A percentile compares a stretch with the other conserved stretches of the same genome.
Evolutionary conservation across 2,113 vertebrate species (phyloP).

Genomic region (Rhizomys pruinosus): DNA sequence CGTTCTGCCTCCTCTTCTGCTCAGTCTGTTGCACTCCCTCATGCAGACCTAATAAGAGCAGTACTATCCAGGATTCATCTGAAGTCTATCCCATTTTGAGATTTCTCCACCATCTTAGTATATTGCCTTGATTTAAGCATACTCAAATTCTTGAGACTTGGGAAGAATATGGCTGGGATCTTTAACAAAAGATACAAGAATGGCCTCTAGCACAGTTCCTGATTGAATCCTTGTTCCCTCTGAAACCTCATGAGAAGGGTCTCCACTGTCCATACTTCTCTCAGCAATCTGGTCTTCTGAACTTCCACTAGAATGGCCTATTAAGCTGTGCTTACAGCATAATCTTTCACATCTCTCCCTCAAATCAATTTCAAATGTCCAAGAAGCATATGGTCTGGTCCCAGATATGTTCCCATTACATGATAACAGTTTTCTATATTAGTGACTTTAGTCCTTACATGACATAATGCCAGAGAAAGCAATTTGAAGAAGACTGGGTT

Average conservation of each 20-base stretch:
- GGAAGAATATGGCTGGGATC: background rate
- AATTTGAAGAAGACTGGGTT: background rate
- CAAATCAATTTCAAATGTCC: background rate
- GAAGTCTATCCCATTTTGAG: background rate
- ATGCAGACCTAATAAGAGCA: background rate
- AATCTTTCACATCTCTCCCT: too few species aligned
- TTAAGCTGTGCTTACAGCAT: too few species aligned
- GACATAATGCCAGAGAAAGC: background rate
- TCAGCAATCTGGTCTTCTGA: background rate
- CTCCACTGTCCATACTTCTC: background rate
- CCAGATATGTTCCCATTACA: background rate
- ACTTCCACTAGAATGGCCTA: background rate
- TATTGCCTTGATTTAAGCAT: background rate
- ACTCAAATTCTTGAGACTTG: background rate
- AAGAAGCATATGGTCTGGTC: background rate
- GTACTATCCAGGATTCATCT: background rate
- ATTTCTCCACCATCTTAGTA: background rate
- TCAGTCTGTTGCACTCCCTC: background rate
- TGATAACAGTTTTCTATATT: background rate
- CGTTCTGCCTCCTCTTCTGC: background rate
- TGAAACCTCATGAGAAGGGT: background rate
- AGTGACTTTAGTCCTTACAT: background rate
- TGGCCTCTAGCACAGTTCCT: background rate
- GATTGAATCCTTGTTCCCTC: background rate
- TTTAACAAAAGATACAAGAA: too few species aligned